Evolutionary conservation across 92 coral and sea anemone genomes (phyloP), one percentile per base, ranked within the genome.

Genomic region (Pocillopora meandrina): DNA sequence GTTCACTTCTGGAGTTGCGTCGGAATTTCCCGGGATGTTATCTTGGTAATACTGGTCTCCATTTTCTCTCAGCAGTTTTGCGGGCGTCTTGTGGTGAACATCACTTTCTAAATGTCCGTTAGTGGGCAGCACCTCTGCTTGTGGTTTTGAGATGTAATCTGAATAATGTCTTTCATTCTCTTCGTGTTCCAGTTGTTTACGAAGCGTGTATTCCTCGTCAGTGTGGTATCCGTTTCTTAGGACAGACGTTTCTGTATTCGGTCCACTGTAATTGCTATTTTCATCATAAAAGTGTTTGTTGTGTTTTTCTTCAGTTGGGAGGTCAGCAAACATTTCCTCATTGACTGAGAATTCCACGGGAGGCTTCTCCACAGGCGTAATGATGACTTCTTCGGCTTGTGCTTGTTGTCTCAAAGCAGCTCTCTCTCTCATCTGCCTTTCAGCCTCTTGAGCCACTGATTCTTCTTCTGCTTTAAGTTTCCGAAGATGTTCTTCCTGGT

Each of bases 381-480:
- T 76, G 12, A 56, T 49, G 31, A 35, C 35, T 34, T 84, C 88
- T 14, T 76, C 83, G 23, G 21, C 61, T 57, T 56, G 63, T 31
- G 83, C 67, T 81, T 26, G 76, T 34, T 86, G 88, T 65, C 64
- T 82, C 74, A 31, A 14, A 19, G 87, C 67, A 3, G 78, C 80
- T 83, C 81, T 60, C 77, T 80, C 78, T 26, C 57, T 84, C 88
- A 80, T 71, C 52, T 87, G 63, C 77, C 89, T 81, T 16, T 93
- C 93, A 72, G 92, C 92, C 79, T 93, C 96, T 67, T 90, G 90
- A 3, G 92, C 87, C 82, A 88, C 84, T 23, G 82, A 82, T 66
- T 90, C 93, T 60, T 93, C 93, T 60, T 93, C 93, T 34, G 90
- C 93, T 72, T 82, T 86, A 34, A 82, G 81, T 79, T 74, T 82